Percentiles rank a stretch among this genome's conserved stretches.
phyloP scores from a whole-genome alignment of 2,113 vertebrate genomes.

The Ascaphus truei region DNA sequence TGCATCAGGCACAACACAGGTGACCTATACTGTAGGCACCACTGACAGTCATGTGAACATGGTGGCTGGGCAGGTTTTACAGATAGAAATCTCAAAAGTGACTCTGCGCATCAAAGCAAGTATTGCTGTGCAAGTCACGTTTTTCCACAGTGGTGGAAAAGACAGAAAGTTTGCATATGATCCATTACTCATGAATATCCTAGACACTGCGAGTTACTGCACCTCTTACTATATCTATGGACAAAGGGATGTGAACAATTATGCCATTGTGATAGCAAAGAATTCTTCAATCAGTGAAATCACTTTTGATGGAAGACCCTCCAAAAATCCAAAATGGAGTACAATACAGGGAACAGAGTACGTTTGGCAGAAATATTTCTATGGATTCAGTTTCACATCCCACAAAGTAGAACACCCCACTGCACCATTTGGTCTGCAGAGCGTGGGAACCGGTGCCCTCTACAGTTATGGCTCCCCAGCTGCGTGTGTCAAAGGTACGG shows the following conservation, averaged over 20 bases:
- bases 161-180: slow-evolving; percentile 24
- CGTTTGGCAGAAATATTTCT: slow-evolving; percentile 58
- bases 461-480: slow-evolving; percentile 58
- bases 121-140: slow-evolving; percentile 63
- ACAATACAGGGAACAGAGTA: slow-evolving; percentile 54
- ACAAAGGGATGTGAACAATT: slow-evolving; percentile 43
- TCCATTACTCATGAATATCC: slow-evolving; percentile 61
- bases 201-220: slow-evolving; percentile 54
- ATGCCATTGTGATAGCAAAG: slow-evolving; percentile 54
- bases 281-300: slow-evolving; percentile 32
- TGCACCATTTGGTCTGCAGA: slow-evolving; percentile 58
- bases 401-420: slow-evolving; percentile 40
- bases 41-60: slow-evolving; percentile 24
- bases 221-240: slow-evolving; percentile 54
- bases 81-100: slow-evolving; percentile 34
- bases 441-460: slow-evolving; percentile 47
- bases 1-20: slow-evolving; percentile 56
- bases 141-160: slow-evolving; percentile 57
- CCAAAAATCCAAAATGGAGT: slow-evolving; percentile 48
- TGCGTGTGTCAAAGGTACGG: slow-evolving; percentile 47
- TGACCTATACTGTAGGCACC: slow-evolving; percentile 41
- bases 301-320: slow-evolving; percentile 40
- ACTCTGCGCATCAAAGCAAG: slow-evolving; percentile 57
- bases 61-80: slow-evolving; percentile 27
- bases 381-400: neutral